These are phyloP conservation scores for Pelecanus crispus DNA, from an alignment of 2,113 vertebrate species.

Conservation along the genomic window DNA sequence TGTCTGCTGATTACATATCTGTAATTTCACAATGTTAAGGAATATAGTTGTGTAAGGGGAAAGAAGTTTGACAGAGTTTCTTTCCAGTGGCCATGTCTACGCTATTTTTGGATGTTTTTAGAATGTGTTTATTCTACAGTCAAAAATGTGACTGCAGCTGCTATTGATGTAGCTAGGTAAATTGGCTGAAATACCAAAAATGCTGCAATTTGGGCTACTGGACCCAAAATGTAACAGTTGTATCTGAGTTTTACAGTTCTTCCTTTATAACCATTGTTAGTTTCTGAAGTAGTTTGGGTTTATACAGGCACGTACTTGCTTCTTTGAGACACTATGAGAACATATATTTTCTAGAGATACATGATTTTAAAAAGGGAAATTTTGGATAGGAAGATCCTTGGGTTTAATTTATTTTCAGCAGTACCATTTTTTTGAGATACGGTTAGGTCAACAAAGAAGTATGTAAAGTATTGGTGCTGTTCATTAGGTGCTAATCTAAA, in stretches of 20 bases:
- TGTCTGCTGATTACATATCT: neutral
- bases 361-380: neutral
- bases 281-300: neutral
- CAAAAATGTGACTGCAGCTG: neutral
- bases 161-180: neutral
- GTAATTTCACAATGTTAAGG: neutral
- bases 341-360: rapidly evolving
- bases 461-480: neutral
- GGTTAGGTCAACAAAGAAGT: neutral
- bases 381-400: neutral
- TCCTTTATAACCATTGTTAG: neutral
- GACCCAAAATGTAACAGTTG: neutral
- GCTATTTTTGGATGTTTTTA: neutral
- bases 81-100: neutral
- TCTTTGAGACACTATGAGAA: neutral
- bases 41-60: neutral
- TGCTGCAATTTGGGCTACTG: neutral
- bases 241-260: neutral
- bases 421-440: neutral
- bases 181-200: neutral
- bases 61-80: neutral
- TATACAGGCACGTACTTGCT: neutral
- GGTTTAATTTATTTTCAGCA: neutral
- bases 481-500: neutral
- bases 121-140: neutral